A percentile compares a stretch with the other conserved stretches of the same genome.
These are phyloP conservation scores for Drosophila fuyamai DNA, from an alignment of 1,140 invertebrate genomes.

Conservation along the genomic window DNA sequence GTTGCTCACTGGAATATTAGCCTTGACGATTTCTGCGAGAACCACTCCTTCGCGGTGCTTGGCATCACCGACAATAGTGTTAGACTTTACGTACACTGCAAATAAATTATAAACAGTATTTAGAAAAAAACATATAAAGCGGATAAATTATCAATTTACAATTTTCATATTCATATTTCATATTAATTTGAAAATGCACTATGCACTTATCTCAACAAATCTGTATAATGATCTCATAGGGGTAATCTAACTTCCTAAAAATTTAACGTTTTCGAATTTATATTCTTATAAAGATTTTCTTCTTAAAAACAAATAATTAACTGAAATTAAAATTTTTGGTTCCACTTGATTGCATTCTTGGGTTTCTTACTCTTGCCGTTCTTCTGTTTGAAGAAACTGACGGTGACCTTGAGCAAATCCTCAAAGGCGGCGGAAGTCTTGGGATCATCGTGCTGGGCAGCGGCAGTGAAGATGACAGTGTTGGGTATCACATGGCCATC, in stretches of 20 bases:
- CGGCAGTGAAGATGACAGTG: conserved; percentile 93
- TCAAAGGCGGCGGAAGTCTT: conserved; percentile 92
- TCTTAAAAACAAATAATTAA: background rate
- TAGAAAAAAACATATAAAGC: too few relatives aligned
- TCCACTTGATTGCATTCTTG: too few relatives aligned
- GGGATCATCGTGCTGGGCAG: conserved; percentile 89
- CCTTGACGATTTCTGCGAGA: conserved; percentile 93
- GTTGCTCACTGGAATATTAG: conserved; percentile 96
- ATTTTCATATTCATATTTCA: too few relatives aligned
- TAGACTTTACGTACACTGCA: conserved; percentile 94
- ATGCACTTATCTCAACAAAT: too few relatives aligned
- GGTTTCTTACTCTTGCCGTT: conserved; percentile 87
- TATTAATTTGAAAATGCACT: too few relatives aligned
- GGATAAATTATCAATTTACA: too few relatives aligned
- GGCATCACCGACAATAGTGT: conserved; percentile 91
- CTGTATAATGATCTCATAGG: too few relatives aligned
- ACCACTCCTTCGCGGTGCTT: conserved; percentile 93
- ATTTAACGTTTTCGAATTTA: too few relatives aligned
- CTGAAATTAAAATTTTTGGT: too few relatives aligned
- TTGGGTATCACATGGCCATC: conserved; percentile 96
- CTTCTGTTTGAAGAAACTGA: conserved; percentile 89
- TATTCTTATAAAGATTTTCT: conserved; percentile 8
- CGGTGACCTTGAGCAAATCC: conserved; percentile 92
- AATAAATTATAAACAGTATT: too few relatives aligned
- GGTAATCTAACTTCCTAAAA: too few relatives aligned